Percentiles rank a stretch among this genome's conserved stretches.
Conservation (phyloP, 2,113 vertebrate species). For the Perognathus longimembris region DNA sequence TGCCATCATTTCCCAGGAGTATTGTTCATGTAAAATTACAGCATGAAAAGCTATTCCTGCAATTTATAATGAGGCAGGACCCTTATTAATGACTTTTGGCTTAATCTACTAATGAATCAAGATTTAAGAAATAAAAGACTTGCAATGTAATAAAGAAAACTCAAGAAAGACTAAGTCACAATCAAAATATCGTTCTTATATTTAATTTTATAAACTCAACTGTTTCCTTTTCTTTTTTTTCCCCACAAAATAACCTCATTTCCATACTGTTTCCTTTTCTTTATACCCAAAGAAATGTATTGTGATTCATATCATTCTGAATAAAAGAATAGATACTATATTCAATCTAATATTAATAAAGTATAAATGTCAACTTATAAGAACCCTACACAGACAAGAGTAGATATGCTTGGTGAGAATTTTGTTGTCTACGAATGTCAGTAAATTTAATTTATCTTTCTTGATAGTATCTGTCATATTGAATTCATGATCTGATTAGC, state of each 20-base stretch:
- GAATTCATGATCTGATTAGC: conserved; percentile 35
- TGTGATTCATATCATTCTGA: conserved; percentile 44
- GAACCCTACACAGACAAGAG: neutral
- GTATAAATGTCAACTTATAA: conserved; percentile 29
- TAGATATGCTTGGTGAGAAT: neutral
- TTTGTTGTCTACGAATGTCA: neutral
- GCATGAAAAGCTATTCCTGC: neutral
- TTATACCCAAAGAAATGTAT: conserved; percentile 41
- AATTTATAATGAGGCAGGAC: neutral
- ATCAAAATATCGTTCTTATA: conserved; percentile 65
- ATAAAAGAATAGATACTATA: conserved; percentile 41
- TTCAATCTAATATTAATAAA: conserved; percentile 57
- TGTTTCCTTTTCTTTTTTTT: conserved; percentile 60
- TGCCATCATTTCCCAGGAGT: neutral
- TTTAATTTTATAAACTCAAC: conserved; percentile 54
- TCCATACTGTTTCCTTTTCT: conserved; percentile 54
- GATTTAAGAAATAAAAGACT: conserved; percentile 61
- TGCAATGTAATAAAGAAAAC: conserved; percentile 59
- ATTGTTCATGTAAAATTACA: neutral
- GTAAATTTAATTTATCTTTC: conserved; percentile 44
- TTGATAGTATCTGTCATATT: neutral
- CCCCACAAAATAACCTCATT: no score
- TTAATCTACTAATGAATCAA: conserved; percentile 60
- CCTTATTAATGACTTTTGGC: conserved; percentile 41
- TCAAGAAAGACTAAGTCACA: conserved; percentile 65